Percentiles rank a stretch among this genome's conserved stretches.
These are phyloP conservation scores for Drosophila macrothrix DNA, from an alignment of 2,888 invertebrate genomes.

Conservation along the genomic window DNA sequence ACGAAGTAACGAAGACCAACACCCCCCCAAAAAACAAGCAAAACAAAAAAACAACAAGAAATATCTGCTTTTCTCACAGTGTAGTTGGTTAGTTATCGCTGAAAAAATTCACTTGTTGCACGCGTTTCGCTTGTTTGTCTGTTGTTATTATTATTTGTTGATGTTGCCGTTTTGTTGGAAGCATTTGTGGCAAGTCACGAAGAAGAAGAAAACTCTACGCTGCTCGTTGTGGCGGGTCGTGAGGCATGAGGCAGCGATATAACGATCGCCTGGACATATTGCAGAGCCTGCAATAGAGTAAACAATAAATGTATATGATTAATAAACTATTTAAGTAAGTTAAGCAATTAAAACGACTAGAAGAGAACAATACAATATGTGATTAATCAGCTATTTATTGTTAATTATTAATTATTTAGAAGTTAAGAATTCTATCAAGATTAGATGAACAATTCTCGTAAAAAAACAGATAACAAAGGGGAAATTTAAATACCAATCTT, in stretches of 20 bases:
- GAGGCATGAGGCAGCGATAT: slow-evolving; percentile 45
- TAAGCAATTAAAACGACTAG: too few species aligned
- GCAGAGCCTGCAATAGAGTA: slow-evolving; percentile 25
- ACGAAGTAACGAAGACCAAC: slow-evolving; percentile 76
- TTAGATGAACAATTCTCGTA: background rate
- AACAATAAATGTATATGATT: background rate
- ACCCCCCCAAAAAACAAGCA: background rate
- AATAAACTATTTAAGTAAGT: background rate
- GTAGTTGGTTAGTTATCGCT: slow-evolving; percentile 14
- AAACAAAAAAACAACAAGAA: slow-evolving; percentile 29
- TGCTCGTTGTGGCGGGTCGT: slow-evolving; percentile 55
- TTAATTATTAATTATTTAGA: background rate
- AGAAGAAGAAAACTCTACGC: slow-evolving; percentile 35
- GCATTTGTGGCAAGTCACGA: slow-evolving; percentile 27
- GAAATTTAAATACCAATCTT: too few species aligned
- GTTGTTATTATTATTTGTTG: slow-evolving; percentile 1
- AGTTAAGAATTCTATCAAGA: background rate
- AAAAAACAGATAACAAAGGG: background rate
- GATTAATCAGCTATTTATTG: too few species aligned
- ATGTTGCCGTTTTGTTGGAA: slow-evolving; percentile 27
- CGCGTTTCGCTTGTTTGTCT: slow-evolving; percentile 2
- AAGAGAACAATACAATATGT: background rate
- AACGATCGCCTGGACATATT: slow-evolving; percentile 33
- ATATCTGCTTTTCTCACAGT: slow-evolving; percentile 37
- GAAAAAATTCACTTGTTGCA: background rate